A percentile compares a stretch with the other conserved stretches of the same genome.
phyloP scores from a whole-genome alignment of 2,888 invertebrate species.

The Nymphalis polychloros region DNA sequence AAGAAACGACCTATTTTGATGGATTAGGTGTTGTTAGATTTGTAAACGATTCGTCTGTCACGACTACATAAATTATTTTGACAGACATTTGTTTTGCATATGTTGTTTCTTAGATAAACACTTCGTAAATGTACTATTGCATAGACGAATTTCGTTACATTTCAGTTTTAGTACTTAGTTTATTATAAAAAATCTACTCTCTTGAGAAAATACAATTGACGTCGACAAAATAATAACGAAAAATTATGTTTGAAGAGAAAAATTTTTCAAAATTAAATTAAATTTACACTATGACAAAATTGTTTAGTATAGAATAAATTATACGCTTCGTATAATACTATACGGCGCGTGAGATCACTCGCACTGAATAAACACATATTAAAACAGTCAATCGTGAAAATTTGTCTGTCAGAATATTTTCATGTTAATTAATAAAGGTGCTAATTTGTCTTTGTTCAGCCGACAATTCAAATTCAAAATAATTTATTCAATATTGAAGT shows the following conservation, averaged over 20 bases:
- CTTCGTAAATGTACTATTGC: too few species aligned
- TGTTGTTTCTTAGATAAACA: too few species aligned
- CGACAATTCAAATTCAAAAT: too few species aligned
- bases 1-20: background rate
- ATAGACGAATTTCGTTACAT: background rate
- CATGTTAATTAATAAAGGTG: background rate
- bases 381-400: background rate
- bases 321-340: background rate
- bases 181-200: background rate
- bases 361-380: background rate
- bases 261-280: background rate
- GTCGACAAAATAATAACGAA: too few species aligned
- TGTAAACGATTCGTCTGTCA: background rate
- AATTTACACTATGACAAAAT: conserved; percentile 2
- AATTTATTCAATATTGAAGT: too few species aligned
- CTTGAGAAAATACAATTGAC: background rate
- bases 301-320: background rate
- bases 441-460: background rate
- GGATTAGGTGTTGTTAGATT: too few species aligned
- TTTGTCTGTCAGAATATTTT: background rate
- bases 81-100: too few species aligned
- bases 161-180: background rate
- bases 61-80: background rate
- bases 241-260: background rate
- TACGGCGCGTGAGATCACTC: background rate